Base-by-base conservation (phyloP, 2,113 vertebrate species). In the Progne subis region DNA sequence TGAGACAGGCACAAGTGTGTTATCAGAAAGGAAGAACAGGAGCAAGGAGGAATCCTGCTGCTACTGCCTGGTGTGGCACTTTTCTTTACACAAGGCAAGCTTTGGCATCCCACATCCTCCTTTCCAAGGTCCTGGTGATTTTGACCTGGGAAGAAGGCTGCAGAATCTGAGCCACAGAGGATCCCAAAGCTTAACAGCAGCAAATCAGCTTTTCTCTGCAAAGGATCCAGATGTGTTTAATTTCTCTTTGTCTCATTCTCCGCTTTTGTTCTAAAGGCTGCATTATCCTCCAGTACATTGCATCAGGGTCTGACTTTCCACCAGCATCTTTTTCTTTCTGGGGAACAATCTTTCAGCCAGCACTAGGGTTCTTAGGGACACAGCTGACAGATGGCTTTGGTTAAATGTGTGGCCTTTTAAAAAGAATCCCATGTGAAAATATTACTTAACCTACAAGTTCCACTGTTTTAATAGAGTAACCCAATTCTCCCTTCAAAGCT, bases 361-460 rank as follows among this genome's bases (percentile, higher is more conserved):
- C 69, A 64, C 91, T 53, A 72, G 75, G 74, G 82, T 91, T 83
- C 92, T 86, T 53, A 65, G 77, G 76, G 89, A 88, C 77, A 77
- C 47, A 94, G 65, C 82, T 93, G 95, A 94, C 95, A 95, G 96
- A 88, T 95, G 91, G 94, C 83, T 49, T 86, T 92, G 56, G 60
- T 92, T 94, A 94, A 96, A 96, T 76, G 79, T 80, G 88, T 89
- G 83, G 81, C 84, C 86, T 91, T 97, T 96, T 90, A 88, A 69
- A 96, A 96, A 95, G 95, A 97, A 96, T 93, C 76, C 49, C 82
- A 91, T 86, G 87, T 94, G 92, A 95, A 97, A 97, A 97, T 96
- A 86, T 96, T 97, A 96, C 88, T 97, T 97, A 97, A 97, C 91
- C 94, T 96, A 95, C 86, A 93, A 90, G 93, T 97, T 96, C 80